Evolutionary conservation across 2,113 vertebrate genomes (phyloP).

Genomic region (Patagioenas fasciata): DNA sequence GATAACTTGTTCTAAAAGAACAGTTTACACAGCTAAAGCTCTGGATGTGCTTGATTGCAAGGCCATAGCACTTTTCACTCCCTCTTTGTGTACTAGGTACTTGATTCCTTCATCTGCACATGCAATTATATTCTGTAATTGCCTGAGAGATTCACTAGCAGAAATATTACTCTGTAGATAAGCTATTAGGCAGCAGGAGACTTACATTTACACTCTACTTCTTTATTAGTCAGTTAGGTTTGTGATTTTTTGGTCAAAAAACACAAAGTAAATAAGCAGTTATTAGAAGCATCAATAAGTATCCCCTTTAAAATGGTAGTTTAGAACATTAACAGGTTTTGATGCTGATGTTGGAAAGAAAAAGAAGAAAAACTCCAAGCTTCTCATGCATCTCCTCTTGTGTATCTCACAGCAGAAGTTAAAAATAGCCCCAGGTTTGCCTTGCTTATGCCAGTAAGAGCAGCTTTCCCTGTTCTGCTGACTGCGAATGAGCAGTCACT

Average conservation of each 20-base stretch:
- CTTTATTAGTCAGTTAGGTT: neutral
- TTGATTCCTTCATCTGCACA: neutral
- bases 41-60: neutral
- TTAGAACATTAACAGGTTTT: neutral
- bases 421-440: neutral
- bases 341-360: neutral
- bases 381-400: neutral
- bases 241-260: neutral
- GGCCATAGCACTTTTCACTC: neutral
- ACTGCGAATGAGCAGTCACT: neutral
- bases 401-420: neutral
- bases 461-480: neutral
- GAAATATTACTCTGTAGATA: neutral
- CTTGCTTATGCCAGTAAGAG: neutral
- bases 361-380: neutral
- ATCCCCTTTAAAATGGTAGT: neutral
- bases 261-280: neutral
- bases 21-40: neutral
- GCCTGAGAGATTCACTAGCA: neutral
- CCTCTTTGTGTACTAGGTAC: neutral
- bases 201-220: neutral
- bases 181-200: neutral
- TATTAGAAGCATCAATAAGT: neutral
- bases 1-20: neutral
- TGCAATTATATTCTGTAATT: neutral